phyloP scores from a whole-genome alignment of 2,113 vertebrate genomes.

The Ageneiosus marmoratus region DNA sequence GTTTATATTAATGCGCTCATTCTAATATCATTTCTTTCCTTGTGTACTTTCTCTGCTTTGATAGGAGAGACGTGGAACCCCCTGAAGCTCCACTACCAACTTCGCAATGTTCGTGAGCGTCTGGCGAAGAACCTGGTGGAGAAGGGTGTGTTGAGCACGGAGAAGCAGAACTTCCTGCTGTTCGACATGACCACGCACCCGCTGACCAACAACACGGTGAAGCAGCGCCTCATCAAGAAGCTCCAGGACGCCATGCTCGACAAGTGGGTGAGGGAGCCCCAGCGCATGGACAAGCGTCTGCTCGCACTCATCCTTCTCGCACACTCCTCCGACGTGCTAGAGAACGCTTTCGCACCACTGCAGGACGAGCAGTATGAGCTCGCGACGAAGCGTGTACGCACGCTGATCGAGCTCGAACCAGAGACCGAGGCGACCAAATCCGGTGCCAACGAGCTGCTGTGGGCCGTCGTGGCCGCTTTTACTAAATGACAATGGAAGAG shows the following conservation, averaged over 20 bases:
- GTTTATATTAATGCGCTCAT: too few species aligned
- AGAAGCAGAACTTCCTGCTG: conserved; percentile 98
- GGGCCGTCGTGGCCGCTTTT: conserved; percentile 83
- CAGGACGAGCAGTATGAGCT: conserved; percentile 96
- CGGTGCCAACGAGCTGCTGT: conserved; percentile 89
- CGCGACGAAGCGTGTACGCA: conserved; percentile 92
- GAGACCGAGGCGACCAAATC: conserved; percentile 91
- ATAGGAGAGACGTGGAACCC: conserved; percentile 97
- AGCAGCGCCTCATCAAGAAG: conserved; percentile 94
- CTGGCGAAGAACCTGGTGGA: conserved; percentile 97
- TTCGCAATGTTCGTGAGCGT: conserved; percentile 91
- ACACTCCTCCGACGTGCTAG: conserved; percentile 93
- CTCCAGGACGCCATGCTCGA: conserved; percentile 94
- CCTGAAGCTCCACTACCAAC: conserved; percentile 93
- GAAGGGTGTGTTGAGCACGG: conserved; percentile 95
- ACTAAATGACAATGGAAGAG: conserved; percentile 42
- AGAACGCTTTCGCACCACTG: conserved; percentile 95
- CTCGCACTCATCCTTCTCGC: conserved; percentile 92
- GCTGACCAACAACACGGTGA: conserved; percentile 92
- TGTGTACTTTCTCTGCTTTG: background rate
- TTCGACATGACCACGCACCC: conserved; percentile 99
- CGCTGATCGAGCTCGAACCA: conserved; percentile 92
- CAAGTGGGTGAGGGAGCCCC: conserved; percentile 95
- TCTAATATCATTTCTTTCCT: background rate
- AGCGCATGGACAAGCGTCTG: conserved; percentile 94